Evolutionary conservation across 2,888 invertebrate species (phyloP), one percentile per base, ranked within the genome.

Genomic region (Agrypnus murinus): DNA sequence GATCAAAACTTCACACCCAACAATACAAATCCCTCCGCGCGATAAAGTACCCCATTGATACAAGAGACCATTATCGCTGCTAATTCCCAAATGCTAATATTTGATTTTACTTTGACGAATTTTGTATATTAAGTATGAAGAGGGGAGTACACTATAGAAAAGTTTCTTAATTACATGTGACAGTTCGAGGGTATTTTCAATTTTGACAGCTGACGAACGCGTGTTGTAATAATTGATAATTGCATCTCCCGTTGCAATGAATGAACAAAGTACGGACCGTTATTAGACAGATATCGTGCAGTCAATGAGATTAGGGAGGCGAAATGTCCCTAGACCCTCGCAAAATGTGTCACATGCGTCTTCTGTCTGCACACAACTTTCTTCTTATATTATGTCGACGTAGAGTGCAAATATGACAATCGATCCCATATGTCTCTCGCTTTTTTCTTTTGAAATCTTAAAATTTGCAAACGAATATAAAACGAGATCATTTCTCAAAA

Each of bases 91-190:
- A 25, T 25, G 25, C 25, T 25, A 25, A 25, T 25, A 25, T 25
- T 25, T 25, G 25, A 25, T 25, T 25, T 25, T 25, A 25, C 25
- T 25, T 25, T 25, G 38, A 38, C 7, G 38, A n/a, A n/a, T n/a
- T n/a, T n/a, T 25, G 5, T 25, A 25, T 25, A 25, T 2, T 25
- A 25, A 25, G 25, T 25, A 5, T 25, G 25, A 25, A 25, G 25
- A 25, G 25, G 25, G 25, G 25, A 25, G 5, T 25, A 46, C 46
- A 12, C 46, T 12, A 17, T 17, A 55, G 9, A 55, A 43, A 65
- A 65, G 53, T 65, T 69, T 65, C 69, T 69, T 69, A 69, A 69
- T 69, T 69, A 69, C 53, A 45, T 14, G 34, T 60, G 67, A 55
- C 55, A 15, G 12, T 43, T 32, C 25, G 25, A 25, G 25, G 59